Conservation (phyloP, 2,113 vertebrate species). For the Uria aalge region DNA sequence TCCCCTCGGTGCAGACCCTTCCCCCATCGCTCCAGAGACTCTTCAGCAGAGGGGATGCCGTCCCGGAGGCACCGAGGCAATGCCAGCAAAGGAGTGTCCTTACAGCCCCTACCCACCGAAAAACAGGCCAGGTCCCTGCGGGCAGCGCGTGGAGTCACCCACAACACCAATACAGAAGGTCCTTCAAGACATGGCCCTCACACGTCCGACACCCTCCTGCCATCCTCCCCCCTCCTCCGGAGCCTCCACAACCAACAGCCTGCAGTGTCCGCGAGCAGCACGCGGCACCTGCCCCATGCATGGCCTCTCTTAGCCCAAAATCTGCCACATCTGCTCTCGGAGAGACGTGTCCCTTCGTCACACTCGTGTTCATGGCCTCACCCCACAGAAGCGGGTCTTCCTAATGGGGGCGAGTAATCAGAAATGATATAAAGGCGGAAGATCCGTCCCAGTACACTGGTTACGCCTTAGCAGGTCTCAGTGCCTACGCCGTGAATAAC, state of each 20-base stretch:
- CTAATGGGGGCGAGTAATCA: fast-evolving
- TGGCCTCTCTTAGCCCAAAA: background rate
- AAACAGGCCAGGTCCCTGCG: background rate
- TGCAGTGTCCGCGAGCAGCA: fast-evolving
- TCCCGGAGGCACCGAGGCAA: fast-evolving
- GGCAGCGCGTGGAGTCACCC: background rate
- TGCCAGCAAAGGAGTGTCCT: background rate
- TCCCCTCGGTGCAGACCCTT: fast-evolving
- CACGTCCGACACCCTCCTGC: fast-evolving
- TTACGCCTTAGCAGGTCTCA: background rate
- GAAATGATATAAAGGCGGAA: background rate
- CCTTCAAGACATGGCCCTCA: fast-evolving
- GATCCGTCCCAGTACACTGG: background rate
- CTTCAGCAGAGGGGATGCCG: fast-evolving
- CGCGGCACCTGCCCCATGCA: fast-evolving
- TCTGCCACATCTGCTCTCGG: background rate
- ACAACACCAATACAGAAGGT: too few relatives aligned
- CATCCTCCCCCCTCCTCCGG: background rate
- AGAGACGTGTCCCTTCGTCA: fast-evolving
- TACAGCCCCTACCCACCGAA: background rate
- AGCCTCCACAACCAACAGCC: background rate
- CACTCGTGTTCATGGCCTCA: fast-evolving
- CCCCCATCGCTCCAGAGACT: background rate
- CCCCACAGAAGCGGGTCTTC: background rate
- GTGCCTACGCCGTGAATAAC: background rate